phyloP scores from a whole-genome alignment of 2,113 vertebrate species.

The Spilogale gracilis region DNA sequence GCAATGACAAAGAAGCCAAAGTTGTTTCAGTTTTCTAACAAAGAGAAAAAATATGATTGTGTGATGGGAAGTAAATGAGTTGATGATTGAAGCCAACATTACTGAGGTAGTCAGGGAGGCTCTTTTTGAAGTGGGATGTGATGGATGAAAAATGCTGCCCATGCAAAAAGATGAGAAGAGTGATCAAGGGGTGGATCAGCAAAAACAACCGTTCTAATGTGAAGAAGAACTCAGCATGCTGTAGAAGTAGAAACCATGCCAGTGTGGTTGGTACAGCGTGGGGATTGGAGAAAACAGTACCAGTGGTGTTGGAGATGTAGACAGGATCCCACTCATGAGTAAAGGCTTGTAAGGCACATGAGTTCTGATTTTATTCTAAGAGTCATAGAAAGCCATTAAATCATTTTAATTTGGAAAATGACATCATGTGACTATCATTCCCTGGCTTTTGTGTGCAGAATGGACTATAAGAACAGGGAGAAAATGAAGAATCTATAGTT shows the following conservation, averaged over 20 bases:
- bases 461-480: not conserved
- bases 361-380: not conserved
- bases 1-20: not conserved
- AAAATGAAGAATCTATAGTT: not conserved
- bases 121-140: not conserved
- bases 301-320: not conserved
- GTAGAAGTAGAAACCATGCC: not conserved
- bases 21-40: not conserved
- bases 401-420: not conserved
- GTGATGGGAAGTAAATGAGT: not conserved
- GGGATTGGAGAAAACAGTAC: not conserved
- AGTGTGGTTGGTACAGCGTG: not conserved
- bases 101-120: not conserved
- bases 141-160: not conserved
- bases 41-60: not conserved
- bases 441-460: not conserved
- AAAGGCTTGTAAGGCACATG: not conserved
- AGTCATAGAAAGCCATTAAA: not conserved
- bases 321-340: not conserved
- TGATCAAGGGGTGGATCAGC: not conserved
- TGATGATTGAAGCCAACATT: not conserved
- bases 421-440: not conserved
- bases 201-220: not conserved
- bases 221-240: not conserved
- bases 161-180: not conserved